Conservation (phyloP, 2,888 invertebrate genomes). For the Heliconius ismenius region DNA sequence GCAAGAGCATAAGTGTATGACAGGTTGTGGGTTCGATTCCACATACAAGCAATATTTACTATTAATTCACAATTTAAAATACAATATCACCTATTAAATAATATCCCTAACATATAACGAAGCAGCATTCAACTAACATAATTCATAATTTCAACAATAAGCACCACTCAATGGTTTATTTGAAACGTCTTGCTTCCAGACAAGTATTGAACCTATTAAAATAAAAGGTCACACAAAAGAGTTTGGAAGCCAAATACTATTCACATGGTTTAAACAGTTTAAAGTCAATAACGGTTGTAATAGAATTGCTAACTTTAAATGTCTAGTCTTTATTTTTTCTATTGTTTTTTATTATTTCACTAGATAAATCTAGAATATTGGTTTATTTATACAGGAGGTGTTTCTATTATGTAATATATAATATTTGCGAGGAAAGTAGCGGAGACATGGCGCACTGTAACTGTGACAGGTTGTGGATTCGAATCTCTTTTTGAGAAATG, state of each 20-base stretch:
- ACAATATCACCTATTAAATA: neutral
- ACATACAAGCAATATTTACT: no score
- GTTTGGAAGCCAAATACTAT: slow-evolving; percentile 19
- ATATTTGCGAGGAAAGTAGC: no score
- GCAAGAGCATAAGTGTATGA: no score
- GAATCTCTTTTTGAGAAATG: no score
- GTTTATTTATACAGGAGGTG: neutral
- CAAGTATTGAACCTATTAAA: slow-evolving; percentile 40
- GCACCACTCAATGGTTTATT: slow-evolving; percentile 47
- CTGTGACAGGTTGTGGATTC: no score
- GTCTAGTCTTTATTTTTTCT: neutral
- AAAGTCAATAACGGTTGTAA: slow-evolving; percentile 19
- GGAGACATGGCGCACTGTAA: no score
- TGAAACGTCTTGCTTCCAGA: slow-evolving; percentile 41
- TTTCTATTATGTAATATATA: no score
- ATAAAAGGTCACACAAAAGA: slow-evolving; percentile 40
- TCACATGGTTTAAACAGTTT: neutral
- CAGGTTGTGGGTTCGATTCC: no score
- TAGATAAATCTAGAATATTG: neutral
- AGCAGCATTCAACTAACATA: slow-evolving; percentile 41
- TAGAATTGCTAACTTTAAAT: slow-evolving; percentile 24
- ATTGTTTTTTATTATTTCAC: neutral
- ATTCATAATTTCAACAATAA: slow-evolving; percentile 53
- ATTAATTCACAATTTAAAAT: no score
- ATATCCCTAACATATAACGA: slow-evolving; percentile 23